These are phyloP conservation scores for Coelopa pilipes DNA, from an alignment of 2,888 invertebrate genomes.

Conservation along the genomic window DNA sequence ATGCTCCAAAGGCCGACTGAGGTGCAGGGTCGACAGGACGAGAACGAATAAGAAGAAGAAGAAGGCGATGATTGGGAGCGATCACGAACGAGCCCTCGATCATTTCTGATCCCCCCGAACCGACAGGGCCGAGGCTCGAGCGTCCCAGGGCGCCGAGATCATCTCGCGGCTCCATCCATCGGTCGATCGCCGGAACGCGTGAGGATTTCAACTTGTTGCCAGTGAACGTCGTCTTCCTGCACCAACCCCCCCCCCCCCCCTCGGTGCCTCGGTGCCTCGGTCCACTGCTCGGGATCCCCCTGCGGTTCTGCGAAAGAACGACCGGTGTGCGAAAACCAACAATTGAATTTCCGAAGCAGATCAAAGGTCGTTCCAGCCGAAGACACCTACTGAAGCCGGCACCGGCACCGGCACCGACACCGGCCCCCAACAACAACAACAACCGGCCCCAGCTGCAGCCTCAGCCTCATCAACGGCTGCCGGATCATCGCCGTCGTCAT, in stretches of 20 bases:
- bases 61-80: too few species aligned
- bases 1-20: not conserved
- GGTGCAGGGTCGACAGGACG: not conserved
- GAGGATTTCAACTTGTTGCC: conserved; percentile 35
- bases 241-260: too few species aligned
- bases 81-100: not conserved
- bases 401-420: not conserved
- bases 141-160: not conserved
- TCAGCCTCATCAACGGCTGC: conserved; percentile 1
- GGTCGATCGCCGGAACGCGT: conserved; percentile 30
- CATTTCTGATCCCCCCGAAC: not conserved
- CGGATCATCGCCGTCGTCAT: conserved; percentile 14
- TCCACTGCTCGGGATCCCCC: conserved; percentile 12
- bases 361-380: conserved; percentile 56
- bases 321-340: conserved; percentile 51
- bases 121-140: not conserved
- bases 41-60: not conserved
- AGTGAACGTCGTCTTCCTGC: not conserved
- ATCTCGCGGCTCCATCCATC: not conserved
- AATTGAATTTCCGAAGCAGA: conserved; percentile 58
- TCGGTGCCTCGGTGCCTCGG: too few species aligned
- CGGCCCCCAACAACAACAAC: not conserved
- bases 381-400: conserved; percentile 6
- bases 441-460: conserved; percentile 15
- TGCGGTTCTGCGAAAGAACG: conserved; percentile 28